Conservation (phyloP, 2,797 vertebrate species). For the Brachymystax lenok region DNA sequence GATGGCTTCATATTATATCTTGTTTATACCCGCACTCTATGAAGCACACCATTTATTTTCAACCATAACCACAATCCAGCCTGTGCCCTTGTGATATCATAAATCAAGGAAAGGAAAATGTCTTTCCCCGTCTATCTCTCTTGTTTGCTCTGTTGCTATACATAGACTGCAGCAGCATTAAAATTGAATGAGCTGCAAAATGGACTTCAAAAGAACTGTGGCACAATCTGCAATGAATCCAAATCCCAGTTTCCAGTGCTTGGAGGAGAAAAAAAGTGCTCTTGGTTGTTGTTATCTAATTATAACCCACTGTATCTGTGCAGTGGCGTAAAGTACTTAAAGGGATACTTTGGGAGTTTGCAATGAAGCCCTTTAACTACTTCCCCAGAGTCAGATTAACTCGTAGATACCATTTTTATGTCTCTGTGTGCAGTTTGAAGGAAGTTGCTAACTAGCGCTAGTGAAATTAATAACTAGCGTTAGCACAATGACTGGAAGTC, state of each 20-base stretch:
- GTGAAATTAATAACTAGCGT: too few species aligned
- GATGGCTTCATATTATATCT: neutral
- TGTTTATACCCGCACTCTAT: neutral
- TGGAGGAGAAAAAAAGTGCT: neutral
- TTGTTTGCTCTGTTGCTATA: constrained; percentile 38
- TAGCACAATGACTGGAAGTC: too few species aligned
- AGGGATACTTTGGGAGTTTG: too few species aligned
- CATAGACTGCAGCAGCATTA: constrained; percentile 54
- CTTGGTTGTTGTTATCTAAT: constrained; percentile 61
- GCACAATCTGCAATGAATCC: constrained; percentile 55
- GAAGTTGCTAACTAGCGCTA: too few species aligned
- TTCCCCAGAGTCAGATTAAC: too few species aligned
- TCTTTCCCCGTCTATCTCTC: constrained; percentile 18
- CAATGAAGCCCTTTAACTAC: too few species aligned
- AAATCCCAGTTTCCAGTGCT: constrained; percentile 45
- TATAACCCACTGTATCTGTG: constrained; percentile 49
- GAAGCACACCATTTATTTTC: constrained; percentile 21
- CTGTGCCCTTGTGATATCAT: neutral
- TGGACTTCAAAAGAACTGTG: constrained; percentile 58
- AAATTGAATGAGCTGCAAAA: constrained; percentile 63
- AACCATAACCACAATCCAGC: neutral
- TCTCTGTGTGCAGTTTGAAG: too few species aligned
- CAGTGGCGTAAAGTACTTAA: constrained; percentile 27
- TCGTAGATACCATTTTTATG: too few species aligned
- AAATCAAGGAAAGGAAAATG: neutral